Evolutionary conservation across 2,888 invertebrate genomes (phyloP).

Genomic region (Embidobia sp.): DNA sequence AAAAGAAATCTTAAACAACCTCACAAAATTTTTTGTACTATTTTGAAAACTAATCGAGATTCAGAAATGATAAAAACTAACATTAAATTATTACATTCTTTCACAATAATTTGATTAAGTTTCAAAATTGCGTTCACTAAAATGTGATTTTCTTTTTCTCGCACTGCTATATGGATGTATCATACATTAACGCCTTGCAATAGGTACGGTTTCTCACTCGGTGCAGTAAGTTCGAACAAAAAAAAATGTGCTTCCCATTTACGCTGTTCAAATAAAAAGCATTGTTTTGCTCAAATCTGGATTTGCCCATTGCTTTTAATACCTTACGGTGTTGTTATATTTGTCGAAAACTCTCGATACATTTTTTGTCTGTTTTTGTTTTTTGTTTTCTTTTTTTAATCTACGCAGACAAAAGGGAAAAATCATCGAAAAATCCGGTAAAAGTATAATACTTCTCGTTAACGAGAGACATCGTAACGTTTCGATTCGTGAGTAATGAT

Average conservation of each 20-base stretch:
- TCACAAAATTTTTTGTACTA: too few species aligned
- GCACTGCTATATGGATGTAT: background rate
- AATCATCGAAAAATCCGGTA: conserved; percentile 60
- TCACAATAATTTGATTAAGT: too few species aligned
- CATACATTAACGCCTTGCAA: conserved; percentile 47
- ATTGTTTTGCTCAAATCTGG: conserved; percentile 56
- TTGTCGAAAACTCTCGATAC: conserved; percentile 47
- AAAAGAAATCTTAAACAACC: too few species aligned
- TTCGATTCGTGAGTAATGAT: conserved; percentile 70
- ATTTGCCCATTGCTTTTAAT: conserved; percentile 59
- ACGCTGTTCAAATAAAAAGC: conserved; percentile 44
- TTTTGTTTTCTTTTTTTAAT: conserved; percentile 52
- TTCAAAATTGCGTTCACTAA: too few species aligned
- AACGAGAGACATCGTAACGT: conserved; percentile 65
- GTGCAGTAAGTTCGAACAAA: conserved; percentile 33
- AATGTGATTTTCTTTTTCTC: background rate
- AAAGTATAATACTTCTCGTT: conserved; percentile 64
- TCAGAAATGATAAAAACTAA: too few species aligned
- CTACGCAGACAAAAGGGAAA: conserved; percentile 56
- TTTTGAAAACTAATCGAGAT: too few species aligned
- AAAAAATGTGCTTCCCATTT: conserved; percentile 35
- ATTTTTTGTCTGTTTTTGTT: conserved; percentile 37
- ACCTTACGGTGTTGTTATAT: conserved; percentile 55
- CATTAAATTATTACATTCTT: too few species aligned
- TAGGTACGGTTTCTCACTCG: conserved; percentile 5